Conservation (phyloP, 2,888 invertebrate genomes). For the Nomada lathburiana region DNA sequence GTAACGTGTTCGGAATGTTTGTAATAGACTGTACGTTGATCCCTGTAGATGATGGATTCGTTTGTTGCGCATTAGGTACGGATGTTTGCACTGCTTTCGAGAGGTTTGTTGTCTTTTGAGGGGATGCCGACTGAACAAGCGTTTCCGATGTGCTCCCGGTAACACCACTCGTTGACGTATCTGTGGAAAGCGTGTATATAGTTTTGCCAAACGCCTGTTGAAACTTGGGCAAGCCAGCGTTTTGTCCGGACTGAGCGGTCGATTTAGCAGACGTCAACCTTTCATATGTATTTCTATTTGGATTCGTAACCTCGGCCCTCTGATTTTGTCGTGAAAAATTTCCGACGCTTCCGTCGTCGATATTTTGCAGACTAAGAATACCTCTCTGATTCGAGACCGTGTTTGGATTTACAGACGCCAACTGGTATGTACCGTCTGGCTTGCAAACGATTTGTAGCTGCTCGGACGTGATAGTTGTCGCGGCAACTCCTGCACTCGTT, state of each 20-base stretch:
- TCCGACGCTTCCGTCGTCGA: constrained; percentile 74
- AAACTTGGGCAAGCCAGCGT: constrained; percentile 88
- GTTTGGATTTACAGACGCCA: constrained; percentile 78
- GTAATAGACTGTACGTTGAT: constrained; percentile 79
- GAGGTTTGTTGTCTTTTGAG: constrained; percentile 77
- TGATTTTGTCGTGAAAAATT: constrained; percentile 77
- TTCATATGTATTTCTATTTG: constrained; percentile 76
- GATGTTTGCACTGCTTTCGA: constrained; percentile 84
- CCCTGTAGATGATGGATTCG: constrained; percentile 64
- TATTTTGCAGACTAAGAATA: constrained; percentile 77
- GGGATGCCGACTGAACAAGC: constrained; percentile 68
- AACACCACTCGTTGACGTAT: constrained; percentile 59
- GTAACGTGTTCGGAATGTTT: constrained; percentile 78
- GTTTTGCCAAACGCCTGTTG: constrained; percentile 92
- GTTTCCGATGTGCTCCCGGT: constrained; percentile 57
- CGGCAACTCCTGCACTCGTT: constrained; percentile 44
- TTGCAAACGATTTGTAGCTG: constrained; percentile 81
- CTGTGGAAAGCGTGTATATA: constrained; percentile 84
- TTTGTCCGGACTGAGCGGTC: constrained; percentile 73
- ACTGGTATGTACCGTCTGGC: constrained; percentile 81
- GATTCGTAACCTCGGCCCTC: constrained; percentile 53
- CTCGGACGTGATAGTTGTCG: constrained; percentile 75
- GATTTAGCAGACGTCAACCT: constrained; percentile 70
- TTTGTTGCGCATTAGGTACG: constrained; percentile 74
- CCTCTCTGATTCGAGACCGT: constrained; percentile 74